Evolutionary conservation across 2,888 invertebrate species (phyloP).

Genomic region (Drosophila falleni): DNA sequence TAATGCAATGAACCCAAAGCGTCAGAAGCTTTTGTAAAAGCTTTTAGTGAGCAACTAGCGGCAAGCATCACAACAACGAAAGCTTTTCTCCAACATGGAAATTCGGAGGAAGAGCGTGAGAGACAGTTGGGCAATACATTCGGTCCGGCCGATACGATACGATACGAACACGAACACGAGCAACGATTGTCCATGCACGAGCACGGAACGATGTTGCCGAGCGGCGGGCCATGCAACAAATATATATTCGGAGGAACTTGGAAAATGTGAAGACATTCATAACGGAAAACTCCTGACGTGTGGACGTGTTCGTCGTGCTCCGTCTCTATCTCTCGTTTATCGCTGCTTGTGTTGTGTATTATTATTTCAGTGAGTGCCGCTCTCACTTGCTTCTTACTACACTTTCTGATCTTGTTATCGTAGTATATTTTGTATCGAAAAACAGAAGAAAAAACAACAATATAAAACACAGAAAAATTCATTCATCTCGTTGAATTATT

Average conservation of each 20-base stretch:
- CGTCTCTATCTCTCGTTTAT: constrained; percentile 66
- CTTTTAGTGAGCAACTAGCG: constrained; percentile 37
- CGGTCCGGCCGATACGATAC: constrained; percentile 23
- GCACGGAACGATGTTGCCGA: constrained; percentile 27
- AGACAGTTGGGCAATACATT: constrained; percentile 21
- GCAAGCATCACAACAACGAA: constrained; percentile 6
- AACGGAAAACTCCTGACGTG: constrained; percentile 72
- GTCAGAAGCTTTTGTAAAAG: constrained; percentile 45
- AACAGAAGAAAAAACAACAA: constrained; percentile 10
- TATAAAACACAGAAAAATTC: constrained; percentile 14
- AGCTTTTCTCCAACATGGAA: constrained; percentile 64
- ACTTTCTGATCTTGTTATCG: constrained; percentile 25
- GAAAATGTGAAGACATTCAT: constrained; percentile 72
- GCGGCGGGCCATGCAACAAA: constrained; percentile 59
- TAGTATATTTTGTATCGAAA: constrained; percentile 12
- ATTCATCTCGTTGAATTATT: constrained; percentile 38
- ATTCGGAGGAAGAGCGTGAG: constrained; percentile 30
- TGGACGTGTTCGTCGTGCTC: constrained; percentile 59
- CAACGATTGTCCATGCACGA: constrained; percentile 55
- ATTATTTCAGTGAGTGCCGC: constrained; percentile 56
- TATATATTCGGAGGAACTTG: constrained; percentile 73
- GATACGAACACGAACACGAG: constrained; percentile 19
- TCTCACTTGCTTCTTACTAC: constrained; percentile 48
- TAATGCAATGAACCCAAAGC: constrained; percentile 69
- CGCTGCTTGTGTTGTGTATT: constrained; percentile 70